A percentile compares a stretch with the other conserved stretches of the same genome.
These are phyloP conservation scores for Megathymus violae DNA, from an alignment of 1,140 invertebrate species.

Conservation along the genomic window DNA sequence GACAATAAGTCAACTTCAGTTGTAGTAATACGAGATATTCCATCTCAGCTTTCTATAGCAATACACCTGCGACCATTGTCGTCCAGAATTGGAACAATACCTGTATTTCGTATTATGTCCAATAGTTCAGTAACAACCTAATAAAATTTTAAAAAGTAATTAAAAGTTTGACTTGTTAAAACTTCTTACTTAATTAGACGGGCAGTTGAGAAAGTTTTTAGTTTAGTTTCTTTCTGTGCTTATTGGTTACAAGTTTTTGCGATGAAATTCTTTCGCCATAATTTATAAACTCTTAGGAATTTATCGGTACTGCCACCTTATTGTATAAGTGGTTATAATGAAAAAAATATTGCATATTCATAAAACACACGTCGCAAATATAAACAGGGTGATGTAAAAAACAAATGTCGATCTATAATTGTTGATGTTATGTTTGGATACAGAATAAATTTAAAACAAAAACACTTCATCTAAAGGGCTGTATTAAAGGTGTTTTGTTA, in stretches of 20 bases:
- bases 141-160: conserved; percentile 3
- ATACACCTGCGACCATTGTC: background rate
- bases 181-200: conserved; percentile 4
- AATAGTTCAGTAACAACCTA: background rate
- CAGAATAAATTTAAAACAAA: conserved; percentile 23
- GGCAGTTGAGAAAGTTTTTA: conserved; percentile 11
- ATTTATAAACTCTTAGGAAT: conserved; percentile 8
- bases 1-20: too few species aligned
- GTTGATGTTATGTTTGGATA: conserved; percentile 19
- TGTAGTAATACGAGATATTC: too few species aligned
- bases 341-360: conserved; percentile 18
- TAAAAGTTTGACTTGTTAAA: conserved; percentile 6
- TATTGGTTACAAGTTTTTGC: conserved; percentile 22
- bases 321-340: background rate
- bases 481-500: conserved; percentile 8
- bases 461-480: conserved; percentile 14
- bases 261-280: background rate
- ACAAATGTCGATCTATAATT: conserved; percentile 26
- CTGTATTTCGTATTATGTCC: too few species aligned
- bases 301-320: conserved; percentile 11
- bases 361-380: conserved; percentile 22
- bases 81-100: background rate
- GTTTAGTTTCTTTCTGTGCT: too few species aligned
- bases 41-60: background rate
- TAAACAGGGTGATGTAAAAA: conserved; percentile 13